Base-by-base conservation (phyloP, 2,797 vertebrate species). In the Lagodon rhomboides region DNA sequence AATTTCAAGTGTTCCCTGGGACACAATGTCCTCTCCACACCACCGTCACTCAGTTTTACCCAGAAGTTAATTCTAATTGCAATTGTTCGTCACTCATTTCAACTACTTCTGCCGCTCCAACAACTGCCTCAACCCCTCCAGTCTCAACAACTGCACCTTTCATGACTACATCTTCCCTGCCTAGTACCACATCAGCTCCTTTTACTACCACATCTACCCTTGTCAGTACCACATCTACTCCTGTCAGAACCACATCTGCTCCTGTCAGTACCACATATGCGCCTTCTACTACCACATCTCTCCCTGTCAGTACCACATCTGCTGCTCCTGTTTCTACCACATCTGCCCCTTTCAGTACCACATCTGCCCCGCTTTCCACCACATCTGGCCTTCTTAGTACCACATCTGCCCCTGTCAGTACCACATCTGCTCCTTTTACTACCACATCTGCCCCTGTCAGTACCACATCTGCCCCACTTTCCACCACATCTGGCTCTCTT, bases 21-120 rank as follows among this genome's bases (percentile, higher is more conserved):
- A 12, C 38, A 43, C 0, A 3, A 0, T 85, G 83, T 71, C 83
- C 79, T 49, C 58, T 2, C 0, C 0, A 59, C 4, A 51, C 30
- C 11, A 82, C 71, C 17, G 66, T 81, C 12, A 30, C 54, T 65
- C 12, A 66, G 0, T 61, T 80, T 0, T 80, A 84, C 66, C 23
- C 59, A 17, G 0, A 38, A 0, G 5, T 80, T 2, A 12, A 15
- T 22, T 4, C 46, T 0, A 1, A 0, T 2, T 80, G 77, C 12
- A 0, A 16, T 0, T 84, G 82, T 15, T 69, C 73, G 12, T 12
- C 9, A 18, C 0, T 4, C 1, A 5, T 1, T 22, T 34, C 49
- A 41, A 68, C 67, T 8, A 68, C 68, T 1, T 44, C 71, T 63
- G 30, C 60, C 4, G 17, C 61, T 3, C 23, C 60, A 9, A 30